These are phyloP conservation scores for Pyrrhia umbra DNA, from an alignment of 2,888 invertebrate genomes.

Conservation along the genomic window DNA sequence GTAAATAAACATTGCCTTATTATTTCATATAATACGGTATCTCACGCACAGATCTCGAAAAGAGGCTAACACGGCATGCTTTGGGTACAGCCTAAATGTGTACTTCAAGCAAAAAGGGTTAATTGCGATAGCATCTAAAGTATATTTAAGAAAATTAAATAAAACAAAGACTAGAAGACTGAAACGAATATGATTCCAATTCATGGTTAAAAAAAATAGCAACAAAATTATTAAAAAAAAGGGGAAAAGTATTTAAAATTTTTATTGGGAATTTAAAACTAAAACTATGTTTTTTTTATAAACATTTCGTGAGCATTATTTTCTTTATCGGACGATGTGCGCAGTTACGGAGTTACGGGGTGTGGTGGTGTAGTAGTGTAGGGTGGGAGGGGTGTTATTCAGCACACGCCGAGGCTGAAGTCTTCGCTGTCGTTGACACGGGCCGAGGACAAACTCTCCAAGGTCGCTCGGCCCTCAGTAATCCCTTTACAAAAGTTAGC, in stretches of 20 bases:
- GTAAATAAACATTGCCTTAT: conserved; percentile 76
- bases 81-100: conserved; percentile 23
- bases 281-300: no score
- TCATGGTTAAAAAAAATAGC: no score
- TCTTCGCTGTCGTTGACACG: conserved; percentile 86
- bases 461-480: conserved; percentile 78
- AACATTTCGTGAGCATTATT: no score
- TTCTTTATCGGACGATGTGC: conserved; percentile 41
- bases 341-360: conserved; percentile 54
- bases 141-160: conserved; percentile 9
- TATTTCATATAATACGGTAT: conserved; percentile 44
- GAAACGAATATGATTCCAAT: conserved; percentile 43
- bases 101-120: conserved; percentile 24
- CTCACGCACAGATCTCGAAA: conserved; percentile 43
- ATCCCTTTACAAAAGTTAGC: conserved; percentile 64
- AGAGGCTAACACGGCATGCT: conserved; percentile 26
- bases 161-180: conserved; percentile 33
- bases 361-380: conserved; percentile 55
- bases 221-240: no score
- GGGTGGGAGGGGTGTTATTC: conserved; percentile 63
- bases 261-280: no score
- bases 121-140: conserved; percentile 23
- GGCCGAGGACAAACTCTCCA: conserved; percentile 83
- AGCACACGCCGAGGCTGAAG: conserved; percentile 75
- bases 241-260: not conserved